A percentile compares a stretch with the other conserved stretches of the same genome.
These are phyloP conservation scores for Pseudeuparius sepicola DNA, from an alignment of 2,888 invertebrate species.

Conservation along the genomic window DNA sequence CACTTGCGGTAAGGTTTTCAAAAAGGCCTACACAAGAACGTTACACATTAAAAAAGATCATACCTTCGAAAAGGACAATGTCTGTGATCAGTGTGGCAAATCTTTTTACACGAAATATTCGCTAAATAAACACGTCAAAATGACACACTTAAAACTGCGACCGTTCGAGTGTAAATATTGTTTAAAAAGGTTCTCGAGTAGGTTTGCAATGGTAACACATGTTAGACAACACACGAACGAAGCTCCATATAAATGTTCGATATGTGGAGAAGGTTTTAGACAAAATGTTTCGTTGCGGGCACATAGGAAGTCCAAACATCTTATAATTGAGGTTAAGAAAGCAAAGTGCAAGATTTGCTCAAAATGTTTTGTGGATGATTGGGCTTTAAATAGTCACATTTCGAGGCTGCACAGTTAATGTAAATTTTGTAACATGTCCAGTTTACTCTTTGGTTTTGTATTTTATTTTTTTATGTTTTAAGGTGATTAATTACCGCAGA, in stretches of 20 bases:
- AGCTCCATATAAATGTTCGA: constrained; percentile 29
- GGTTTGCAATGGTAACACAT: constrained; percentile 20
- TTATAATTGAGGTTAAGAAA: constrained; percentile 26
- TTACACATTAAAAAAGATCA: constrained; percentile 26
- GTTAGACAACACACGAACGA: constrained; percentile 31
- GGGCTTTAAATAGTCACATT: constrained; percentile 19
- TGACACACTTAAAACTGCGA: constrained; percentile 22
- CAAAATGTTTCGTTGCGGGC: constrained; percentile 31
- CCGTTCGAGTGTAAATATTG: constrained; percentile 22
- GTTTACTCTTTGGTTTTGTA: too few species aligned
- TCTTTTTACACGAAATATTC: constrained; percentile 17
- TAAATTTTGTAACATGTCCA: too few species aligned
- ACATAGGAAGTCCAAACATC: constrained; percentile 30
- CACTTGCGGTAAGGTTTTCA: constrained; percentile 24
- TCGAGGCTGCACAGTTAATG: constrained; percentile 16
- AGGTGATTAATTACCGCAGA: too few species aligned
- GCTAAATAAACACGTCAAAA: constrained; percentile 22
- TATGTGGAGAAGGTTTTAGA: constrained; percentile 31
- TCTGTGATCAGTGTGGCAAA: constrained; percentile 20
- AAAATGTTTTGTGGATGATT: constrained; percentile 21
- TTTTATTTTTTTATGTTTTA: too few species aligned
- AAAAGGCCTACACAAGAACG: constrained; percentile 25
- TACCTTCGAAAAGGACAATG: constrained; percentile 16
- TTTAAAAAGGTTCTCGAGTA: constrained; percentile 21
- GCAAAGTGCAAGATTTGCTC: constrained; percentile 27